Percentiles rank a stretch among this genome's conserved stretches.
Conservation (phyloP, 2,888 invertebrate genomes). For the Scelioninae gen. 2 region DNA sequence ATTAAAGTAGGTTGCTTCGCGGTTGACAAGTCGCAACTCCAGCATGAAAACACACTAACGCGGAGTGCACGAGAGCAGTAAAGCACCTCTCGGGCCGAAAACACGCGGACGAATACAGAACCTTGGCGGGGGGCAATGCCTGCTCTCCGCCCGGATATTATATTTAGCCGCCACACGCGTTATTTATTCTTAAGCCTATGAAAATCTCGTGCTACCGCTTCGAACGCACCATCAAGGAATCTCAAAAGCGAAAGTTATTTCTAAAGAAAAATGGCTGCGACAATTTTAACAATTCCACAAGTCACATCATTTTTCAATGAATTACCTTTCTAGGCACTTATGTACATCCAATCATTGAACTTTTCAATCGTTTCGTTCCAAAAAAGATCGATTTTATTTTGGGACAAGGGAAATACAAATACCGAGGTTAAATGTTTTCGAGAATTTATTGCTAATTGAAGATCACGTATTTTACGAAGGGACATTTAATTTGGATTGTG, state of each 20-base stretch:
- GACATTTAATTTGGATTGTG: no score
- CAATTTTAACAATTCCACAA: no score
- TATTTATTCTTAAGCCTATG: constrained; percentile 31
- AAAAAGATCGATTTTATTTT: no score
- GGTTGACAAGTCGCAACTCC: constrained; percentile 48
- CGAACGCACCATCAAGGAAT: constrained; percentile 37
- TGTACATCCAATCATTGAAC: no score
- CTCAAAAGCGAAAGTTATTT: constrained; percentile 35
- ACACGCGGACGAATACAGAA: constrained; percentile 36
- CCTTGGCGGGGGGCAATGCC: constrained; percentile 63
- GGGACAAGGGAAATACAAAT: no score
- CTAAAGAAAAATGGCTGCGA: no score
- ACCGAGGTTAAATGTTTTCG: no score
- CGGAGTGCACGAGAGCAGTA: constrained; percentile 11
- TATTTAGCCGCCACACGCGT: constrained; percentile 65
- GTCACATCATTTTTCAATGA: no score
- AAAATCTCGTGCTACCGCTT: constrained; percentile 24
- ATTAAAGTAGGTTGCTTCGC: constrained; percentile 58
- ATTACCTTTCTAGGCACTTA: no score
- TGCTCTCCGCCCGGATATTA: constrained; percentile 61
- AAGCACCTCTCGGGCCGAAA: constrained; percentile 48
- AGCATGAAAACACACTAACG: constrained; percentile 39
- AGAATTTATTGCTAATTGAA: no score
- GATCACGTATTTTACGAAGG: not conserved
- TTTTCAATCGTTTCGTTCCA: no score